Evolutionary conservation across 1,140 invertebrate species (phyloP), one percentile per base, ranked within the genome.

Genomic region (Augochlora pura): DNA sequence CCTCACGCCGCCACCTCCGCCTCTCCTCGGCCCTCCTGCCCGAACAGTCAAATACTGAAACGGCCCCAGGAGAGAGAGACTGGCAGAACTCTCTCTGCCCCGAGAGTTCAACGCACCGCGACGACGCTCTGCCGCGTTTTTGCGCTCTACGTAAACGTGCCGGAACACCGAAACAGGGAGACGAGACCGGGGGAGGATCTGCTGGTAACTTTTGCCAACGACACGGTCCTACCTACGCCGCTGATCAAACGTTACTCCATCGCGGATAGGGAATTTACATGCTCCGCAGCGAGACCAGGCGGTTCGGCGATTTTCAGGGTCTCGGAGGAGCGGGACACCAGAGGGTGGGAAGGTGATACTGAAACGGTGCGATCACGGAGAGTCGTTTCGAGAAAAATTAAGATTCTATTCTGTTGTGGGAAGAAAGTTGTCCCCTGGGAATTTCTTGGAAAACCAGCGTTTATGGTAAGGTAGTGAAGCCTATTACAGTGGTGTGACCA

Each of bases 41-140:
- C 76, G 82, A 85, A 87, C 87, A 87, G 86, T 88, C 86, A 88
- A 87, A 88, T 86, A 87, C 80, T 80, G 82, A 86, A 88, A 88
- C 82, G 72, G 65, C 68, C 71, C 71, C 79, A 39, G 49, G 83
- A 82, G 80, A 66, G 73, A 52, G 67, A 63, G 59, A 63, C 76
- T 81, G 70, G 65, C 77, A 70, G 78, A 80, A 86, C 63, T 85
- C 79, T 85, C 79, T 75, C 54, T 77, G 32, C 52, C 67, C 54
- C 54, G 21, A n/a, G 77, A 80, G 85, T 86, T 86, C 85, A 86
- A 86, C 85, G 85, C 71, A 83, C 84, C 69, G 70, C 69, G 70
- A 49, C 72, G 59, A 42, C 65, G 57, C n/a, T 27, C 27, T 65
- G 64, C 75, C 32, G 18, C 23, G 39, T 71, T 71, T 76, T 46